Conservation (phyloP, 92 coral and sea anemone genomes). For the Chrysogorgia sp. region DNA sequence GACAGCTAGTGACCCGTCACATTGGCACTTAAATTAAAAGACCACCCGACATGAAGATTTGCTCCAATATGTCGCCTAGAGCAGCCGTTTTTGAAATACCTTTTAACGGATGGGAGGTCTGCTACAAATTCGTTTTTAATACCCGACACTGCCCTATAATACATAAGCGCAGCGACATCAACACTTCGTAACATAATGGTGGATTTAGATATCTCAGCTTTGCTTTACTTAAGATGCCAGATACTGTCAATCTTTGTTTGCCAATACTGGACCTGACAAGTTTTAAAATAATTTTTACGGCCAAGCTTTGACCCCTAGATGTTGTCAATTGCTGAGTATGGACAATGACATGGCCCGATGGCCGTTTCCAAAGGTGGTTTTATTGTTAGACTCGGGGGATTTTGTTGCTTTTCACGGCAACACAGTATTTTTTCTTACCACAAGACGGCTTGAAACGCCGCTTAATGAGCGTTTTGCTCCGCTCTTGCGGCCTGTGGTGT, state of each 20-base stretch:
- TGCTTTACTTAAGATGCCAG: not conserved
- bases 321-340: too few relatives aligned
- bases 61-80: constrained; percentile 6
- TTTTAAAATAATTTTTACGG: not conserved
- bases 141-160: not conserved
- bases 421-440: constrained; percentile 28
- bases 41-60: not conserved
- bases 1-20: too few relatives aligned
- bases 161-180: not conserved
- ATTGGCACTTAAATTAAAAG: not conserved
- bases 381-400: constrained; percentile 11
- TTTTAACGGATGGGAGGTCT: constrained; percentile 3
- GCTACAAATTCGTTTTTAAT: not conserved
- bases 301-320: too few relatives aligned
- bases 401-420: constrained; percentile 14
- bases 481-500: constrained; percentile 40
- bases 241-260: not conserved
- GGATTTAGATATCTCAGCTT: not conserved
- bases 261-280: not conserved
- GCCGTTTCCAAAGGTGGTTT: constrained; percentile 23
- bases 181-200: not conserved
- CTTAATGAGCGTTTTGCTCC: not conserved
- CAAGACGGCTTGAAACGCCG: too few relatives aligned
- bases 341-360: too few relatives aligned
- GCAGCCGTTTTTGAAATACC: not conserved